Conservation (phyloP, 53 echinoderm and acorn worm genomes). For the Apostichopus leukothele region DNA sequence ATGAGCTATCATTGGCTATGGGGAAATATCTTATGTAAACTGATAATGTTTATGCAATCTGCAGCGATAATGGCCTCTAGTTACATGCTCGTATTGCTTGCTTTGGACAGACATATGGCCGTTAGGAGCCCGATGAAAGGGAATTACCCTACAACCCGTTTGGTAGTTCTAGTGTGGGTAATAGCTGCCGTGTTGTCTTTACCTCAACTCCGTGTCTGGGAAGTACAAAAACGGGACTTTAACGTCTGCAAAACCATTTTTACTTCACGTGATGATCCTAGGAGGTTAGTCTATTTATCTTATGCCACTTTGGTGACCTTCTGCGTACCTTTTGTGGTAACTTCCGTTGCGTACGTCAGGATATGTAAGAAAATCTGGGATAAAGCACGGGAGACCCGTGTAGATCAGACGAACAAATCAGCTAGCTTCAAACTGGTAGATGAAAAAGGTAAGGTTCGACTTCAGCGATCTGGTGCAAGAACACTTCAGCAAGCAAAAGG, state of each 20-base stretch:
- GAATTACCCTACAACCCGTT: conserved; percentile 66
- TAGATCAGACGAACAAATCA: conserved; percentile 47
- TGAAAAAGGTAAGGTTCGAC: conserved; percentile 66
- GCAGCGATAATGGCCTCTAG: conserved; percentile 85
- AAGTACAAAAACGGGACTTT: conserved; percentile 10
- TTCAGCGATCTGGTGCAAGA: conserved; percentile 81
- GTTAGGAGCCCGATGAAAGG: conserved; percentile 86
- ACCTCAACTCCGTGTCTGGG: conserved; percentile 86
- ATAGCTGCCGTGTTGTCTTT: conserved; percentile 65
- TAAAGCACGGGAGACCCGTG: conserved; percentile 75
- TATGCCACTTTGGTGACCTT: conserved; percentile 80
- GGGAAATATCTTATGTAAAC: conserved; percentile 82
- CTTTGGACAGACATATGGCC: conserved; percentile 90
- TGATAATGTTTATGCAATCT: conserved; percentile 82
- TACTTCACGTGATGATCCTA: not conserved
- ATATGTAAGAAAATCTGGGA: conserved; percentile 96
- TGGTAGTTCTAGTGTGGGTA: conserved; percentile 73
- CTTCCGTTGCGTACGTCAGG: conserved; percentile 79
- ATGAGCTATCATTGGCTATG: conserved; percentile 74
- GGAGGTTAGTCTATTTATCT: conserved; percentile 56
- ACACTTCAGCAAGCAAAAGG: conserved; percentile 82
- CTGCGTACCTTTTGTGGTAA: conserved; percentile 80
- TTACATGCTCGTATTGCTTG: conserved; percentile 87
- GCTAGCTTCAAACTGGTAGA: conserved; percentile 50
- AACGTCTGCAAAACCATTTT: conserved; percentile 14